Percentiles rank a stretch among this genome's conserved stretches.
phyloP scores from a whole-genome alignment of 2,888 invertebrate genomes.

The Pseudolycoriella hygida region DNA sequence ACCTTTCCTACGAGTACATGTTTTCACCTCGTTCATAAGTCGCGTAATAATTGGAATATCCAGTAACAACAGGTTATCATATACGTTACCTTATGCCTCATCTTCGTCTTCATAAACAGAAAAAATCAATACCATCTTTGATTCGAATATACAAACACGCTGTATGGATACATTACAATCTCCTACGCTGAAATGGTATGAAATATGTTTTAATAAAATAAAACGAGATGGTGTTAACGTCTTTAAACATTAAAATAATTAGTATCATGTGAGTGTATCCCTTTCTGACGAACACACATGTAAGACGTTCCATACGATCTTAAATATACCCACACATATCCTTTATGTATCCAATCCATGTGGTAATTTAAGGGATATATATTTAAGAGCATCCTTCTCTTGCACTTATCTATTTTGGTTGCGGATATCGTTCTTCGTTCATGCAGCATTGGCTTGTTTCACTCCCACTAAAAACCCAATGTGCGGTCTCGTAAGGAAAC shows the following conservation, averaged over 20 bases:
- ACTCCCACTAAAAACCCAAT: conserved; percentile 30
- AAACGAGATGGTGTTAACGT: neutral
- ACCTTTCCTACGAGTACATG: too few species aligned
- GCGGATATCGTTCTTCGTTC: neutral
- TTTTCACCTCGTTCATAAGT: too few species aligned
- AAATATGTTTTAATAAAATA: too few species aligned
- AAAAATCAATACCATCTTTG: too few species aligned
- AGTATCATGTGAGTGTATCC: neutral
- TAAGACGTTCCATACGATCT: neutral
- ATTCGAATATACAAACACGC: too few species aligned
- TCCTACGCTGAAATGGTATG: too few species aligned
- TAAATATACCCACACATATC: too few species aligned
- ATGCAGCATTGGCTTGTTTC: conserved; percentile 3
- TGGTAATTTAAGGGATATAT: conserved; percentile 3
- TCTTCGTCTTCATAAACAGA: too few species aligned
- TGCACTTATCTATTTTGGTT: conserved; percentile 2
- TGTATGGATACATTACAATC: too few species aligned
- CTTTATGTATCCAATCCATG: neutral
- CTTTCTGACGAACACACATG: neutral
- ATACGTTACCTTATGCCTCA: too few species aligned
- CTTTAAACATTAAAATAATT: conserved; percentile 2
- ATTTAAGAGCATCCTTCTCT: conserved; percentile 4
- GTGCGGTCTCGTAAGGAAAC: conserved; percentile 33
- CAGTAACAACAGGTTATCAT: too few species aligned
- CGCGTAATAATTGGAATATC: too few species aligned